Conservation (phyloP, 2,888 invertebrate species). For the Aproaerema taeniolella region DNA sequence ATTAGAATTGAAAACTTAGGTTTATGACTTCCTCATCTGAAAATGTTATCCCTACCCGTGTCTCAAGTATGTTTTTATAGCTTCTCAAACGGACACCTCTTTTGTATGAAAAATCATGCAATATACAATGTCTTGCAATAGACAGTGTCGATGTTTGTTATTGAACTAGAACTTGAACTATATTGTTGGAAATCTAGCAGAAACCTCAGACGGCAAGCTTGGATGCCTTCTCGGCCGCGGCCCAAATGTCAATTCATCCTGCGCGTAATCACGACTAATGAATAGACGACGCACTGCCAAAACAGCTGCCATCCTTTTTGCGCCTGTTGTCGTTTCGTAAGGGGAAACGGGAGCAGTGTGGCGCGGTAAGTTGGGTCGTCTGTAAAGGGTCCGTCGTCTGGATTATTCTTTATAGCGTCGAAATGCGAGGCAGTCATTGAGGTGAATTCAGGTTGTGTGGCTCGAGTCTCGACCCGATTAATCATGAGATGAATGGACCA, state of each 20-base stretch:
- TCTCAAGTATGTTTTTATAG: too few species aligned
- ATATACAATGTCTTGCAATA: too few species aligned
- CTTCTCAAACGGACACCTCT: too few species aligned
- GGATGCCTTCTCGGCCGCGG: constrained; percentile 56
- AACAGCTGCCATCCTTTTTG: constrained; percentile 50
- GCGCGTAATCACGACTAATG: constrained; percentile 70
- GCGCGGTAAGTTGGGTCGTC: constrained; percentile 43
- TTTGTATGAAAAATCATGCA: too few species aligned
- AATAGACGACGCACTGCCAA: constrained; percentile 58
- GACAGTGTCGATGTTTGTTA: too few species aligned
- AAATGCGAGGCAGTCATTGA: constrained; percentile 70
- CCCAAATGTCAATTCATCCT: constrained; percentile 74
- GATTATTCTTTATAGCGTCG: constrained; percentile 71
- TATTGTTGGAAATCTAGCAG: constrained; percentile 55
- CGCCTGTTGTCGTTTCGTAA: constrained; percentile 30
- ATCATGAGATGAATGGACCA: constrained; percentile 51
- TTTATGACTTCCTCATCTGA: too few species aligned
- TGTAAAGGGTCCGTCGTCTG: constrained; percentile 52
- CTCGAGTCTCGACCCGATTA: constrained; percentile 67
- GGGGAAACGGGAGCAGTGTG: constrained; percentile 46
- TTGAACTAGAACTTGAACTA: too few species aligned
- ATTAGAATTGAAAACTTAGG: too few species aligned
- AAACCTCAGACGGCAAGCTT: constrained; percentile 61
- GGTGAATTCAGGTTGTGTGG: constrained; percentile 65
- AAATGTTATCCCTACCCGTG: too few species aligned